These are phyloP conservation scores for Microplitis mediator DNA, from an alignment of 1,140 invertebrate species.

Conservation along the genomic window DNA sequence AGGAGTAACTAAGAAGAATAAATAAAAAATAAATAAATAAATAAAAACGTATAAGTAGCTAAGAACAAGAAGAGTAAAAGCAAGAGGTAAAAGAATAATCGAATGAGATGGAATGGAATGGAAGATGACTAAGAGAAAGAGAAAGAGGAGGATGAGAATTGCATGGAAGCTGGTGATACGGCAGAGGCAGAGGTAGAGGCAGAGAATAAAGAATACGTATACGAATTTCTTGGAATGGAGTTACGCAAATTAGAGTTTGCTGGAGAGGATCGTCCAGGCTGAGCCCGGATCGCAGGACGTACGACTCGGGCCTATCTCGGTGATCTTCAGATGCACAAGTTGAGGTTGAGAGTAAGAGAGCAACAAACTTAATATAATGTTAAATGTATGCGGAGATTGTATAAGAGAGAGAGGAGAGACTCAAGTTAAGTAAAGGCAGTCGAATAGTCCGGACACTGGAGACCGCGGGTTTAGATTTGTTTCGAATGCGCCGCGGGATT, in stretches of 20 bases:
- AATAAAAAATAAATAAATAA: neutral
- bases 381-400: constrained; percentile 5
- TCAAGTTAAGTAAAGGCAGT: too few relatives aligned
- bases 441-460: neutral
- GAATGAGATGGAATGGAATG: neutral
- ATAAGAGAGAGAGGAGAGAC: neutral
- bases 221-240: constrained; percentile 43
- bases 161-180: neutral
- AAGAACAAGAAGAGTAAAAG: too few relatives aligned
- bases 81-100: neutral
- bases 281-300: constrained; percentile 14
- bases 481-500: constrained; percentile 22
- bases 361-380: constrained; percentile 13
- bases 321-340: constrained; percentile 35
- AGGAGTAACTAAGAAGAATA: constrained; percentile 4
- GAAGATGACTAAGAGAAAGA: neutral
- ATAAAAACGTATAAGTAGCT: constrained; percentile 6
- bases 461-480: constrained; percentile 22
- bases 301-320: constrained; percentile 36
- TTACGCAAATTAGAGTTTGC: constrained; percentile 46
- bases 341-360: constrained; percentile 21
- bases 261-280: neutral
- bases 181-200: constrained; percentile 15
- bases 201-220: neutral
- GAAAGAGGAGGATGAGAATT: neutral